Evolutionary conservation across 1,140 invertebrate genomes (phyloP), one percentile per base, ranked within the genome.

Genomic region (Danaus plexippus): DNA sequence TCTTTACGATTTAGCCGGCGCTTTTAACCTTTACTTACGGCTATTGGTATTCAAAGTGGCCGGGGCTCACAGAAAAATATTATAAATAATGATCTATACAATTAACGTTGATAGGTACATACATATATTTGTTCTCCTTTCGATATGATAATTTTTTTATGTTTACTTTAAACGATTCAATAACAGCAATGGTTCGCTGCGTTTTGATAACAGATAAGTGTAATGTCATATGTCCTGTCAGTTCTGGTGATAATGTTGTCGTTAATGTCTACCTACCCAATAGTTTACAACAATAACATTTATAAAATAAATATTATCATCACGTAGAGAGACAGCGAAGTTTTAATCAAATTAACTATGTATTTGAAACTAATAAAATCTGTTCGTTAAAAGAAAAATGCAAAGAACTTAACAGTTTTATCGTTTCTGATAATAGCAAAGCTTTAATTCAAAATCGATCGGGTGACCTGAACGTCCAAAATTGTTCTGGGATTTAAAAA

Each of bases 1-100:
- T 81, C 73, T 85, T 85, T 85, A 83, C 77, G 78, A 77, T 81
- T 79, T 77, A 79, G 73, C 72, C 69, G 73, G 57, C 71, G 77
- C 74, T 72, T 77, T 81, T 67, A 79, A 79, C 74, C 71, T 85
- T 85, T 77, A 81, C 80, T 79, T 75, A 54, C 51, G 54, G 57
- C 53, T 69, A 57, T 67, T 71, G 73, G 71, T 76, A 79, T 80
- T 78, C 66, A 71, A 32, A 70, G 63, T 67, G 57, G 64, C 63
- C 46, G 55, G 66, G 60, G 61, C 66, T 69, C 63, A 15, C 63
- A 66, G 66, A 32, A 54, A 66, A 60, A 51, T 45, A 65, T 54
- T n/a, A 41, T 43, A 32, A 43, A 49, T 32, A 51, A 57, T 51
- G 51, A 51, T 51, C 11, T 10, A 49, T 43, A 49, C 13, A 51